These are phyloP conservation scores for Syritta pipiens DNA, from an alignment of 2,888 invertebrate species.

Conservation along the genomic window DNA sequence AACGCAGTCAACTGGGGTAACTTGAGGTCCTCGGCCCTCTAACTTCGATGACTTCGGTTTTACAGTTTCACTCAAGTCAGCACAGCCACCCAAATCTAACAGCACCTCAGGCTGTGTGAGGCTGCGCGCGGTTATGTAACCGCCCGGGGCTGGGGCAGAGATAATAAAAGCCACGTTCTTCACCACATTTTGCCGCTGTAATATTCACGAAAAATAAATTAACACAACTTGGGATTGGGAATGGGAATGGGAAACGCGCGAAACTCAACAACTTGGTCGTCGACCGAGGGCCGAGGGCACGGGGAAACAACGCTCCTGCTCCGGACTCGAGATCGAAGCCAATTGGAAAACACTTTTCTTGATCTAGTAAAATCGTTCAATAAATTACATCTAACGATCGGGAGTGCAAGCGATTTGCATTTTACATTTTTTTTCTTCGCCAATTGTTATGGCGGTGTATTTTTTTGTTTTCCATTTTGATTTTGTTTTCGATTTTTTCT, in stretches of 20 bases:
- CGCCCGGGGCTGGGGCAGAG: neutral
- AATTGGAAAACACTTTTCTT: slow-evolving; percentile 57
- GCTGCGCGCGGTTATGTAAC: no score
- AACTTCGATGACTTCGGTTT: slow-evolving; percentile 26
- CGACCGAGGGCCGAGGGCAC: neutral
- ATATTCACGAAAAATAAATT: slow-evolving; percentile 26
- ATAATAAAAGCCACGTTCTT: slow-evolving; percentile 38
- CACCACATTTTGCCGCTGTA: slow-evolving; percentile 10
- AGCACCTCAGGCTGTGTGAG: no score
- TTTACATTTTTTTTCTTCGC: slow-evolving; percentile 25
- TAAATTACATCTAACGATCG: slow-evolving; percentile 42
- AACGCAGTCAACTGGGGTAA: no score
- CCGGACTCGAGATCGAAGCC: neutral
- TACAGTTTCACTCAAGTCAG: slow-evolving; percentile 37
- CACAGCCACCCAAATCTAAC: slow-evolving; percentile 35
- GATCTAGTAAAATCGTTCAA: slow-evolving; percentile 62
- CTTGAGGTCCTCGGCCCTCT: slow-evolving; percentile 34
- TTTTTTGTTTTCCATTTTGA: no score
- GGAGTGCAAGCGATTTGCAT: slow-evolving; percentile 39
- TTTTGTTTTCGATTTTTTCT: no score
- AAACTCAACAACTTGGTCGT: no score
- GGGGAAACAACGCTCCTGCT: neutral
- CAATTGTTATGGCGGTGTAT: slow-evolving; percentile 2
- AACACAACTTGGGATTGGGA: slow-evolving; percentile 10
- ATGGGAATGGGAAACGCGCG: slow-evolving; percentile 33